phyloP scores from a whole-genome alignment of 2,888 invertebrate species.

The Limnephilus auricula region DNA sequence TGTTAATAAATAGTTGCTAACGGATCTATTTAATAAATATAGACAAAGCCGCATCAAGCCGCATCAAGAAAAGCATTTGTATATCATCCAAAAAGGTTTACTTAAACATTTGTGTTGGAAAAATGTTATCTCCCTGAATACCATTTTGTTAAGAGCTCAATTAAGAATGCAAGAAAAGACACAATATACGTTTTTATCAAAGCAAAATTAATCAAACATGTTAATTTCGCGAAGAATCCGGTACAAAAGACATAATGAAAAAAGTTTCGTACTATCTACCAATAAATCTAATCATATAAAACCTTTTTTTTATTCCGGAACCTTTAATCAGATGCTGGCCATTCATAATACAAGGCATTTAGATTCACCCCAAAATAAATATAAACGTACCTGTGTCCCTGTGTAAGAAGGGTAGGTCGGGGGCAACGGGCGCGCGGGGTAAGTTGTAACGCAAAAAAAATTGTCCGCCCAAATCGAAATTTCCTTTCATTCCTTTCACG shows the following conservation, averaged over 20 bases:
- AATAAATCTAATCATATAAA: background rate
- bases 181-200: background rate
- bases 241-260: background rate
- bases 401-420: background rate
- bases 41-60: too few species aligned
- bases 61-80: too few species aligned
- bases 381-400: background rate
- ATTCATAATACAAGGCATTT: background rate
- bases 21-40: too few species aligned
- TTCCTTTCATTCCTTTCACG: slow-evolving; percentile 35
- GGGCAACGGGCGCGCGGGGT: background rate
- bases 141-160: too few species aligned
- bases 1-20: too few species aligned
- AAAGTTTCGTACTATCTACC: background rate
- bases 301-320: background rate
- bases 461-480: slow-evolving; percentile 47
- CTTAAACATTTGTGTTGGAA: too few species aligned
- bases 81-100: too few species aligned
- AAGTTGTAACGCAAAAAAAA: slow-evolving; percentile 35
- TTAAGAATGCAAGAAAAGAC: too few species aligned
- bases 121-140: too few species aligned
- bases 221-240: background rate
- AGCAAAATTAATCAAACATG: background rate
- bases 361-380: background rate
- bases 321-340: background rate